Conservation (phyloP, 1,140 invertebrate species). For the Zaprionus africanus region DNA sequence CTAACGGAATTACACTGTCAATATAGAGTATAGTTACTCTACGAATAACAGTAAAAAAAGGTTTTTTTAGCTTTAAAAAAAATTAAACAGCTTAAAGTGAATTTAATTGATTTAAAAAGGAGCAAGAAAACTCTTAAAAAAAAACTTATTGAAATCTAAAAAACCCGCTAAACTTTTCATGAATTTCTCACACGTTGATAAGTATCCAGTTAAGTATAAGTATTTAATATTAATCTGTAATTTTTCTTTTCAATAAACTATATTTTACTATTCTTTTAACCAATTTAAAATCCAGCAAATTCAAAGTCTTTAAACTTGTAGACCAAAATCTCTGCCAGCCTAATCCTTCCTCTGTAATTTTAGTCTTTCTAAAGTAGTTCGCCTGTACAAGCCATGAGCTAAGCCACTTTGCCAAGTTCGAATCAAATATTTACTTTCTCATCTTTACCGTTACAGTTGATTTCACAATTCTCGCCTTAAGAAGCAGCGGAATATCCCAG, state of each 20-base stretch:
- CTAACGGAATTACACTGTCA: neutral
- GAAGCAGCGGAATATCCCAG: neutral
- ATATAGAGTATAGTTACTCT: neutral
- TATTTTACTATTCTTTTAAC: neutral
- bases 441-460: slow-evolving; percentile 36
- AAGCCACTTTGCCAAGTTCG: slow-evolving; percentile 18
- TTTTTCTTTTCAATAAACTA: neutral
- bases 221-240: too few species aligned
- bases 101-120: too few species aligned
- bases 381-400: neutral
- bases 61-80: neutral
- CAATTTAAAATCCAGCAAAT: neutral
- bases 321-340: neutral
- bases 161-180: too few species aligned
- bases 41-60: neutral
- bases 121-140: too few species aligned
- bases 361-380: neutral
- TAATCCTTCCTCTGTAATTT: neutral
- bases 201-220: too few species aligned
- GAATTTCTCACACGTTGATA: too few species aligned
- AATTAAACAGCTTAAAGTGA: too few species aligned
- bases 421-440: slow-evolving; percentile 41
- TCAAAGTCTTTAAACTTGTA: neutral
- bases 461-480: slow-evolving; percentile 19
- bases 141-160: too few species aligned